Evolutionary conservation across 2,797 vertebrate genomes (phyloP), one percentile per base, ranked within the genome.

Genomic region (Gobio occitaniae): DNA sequence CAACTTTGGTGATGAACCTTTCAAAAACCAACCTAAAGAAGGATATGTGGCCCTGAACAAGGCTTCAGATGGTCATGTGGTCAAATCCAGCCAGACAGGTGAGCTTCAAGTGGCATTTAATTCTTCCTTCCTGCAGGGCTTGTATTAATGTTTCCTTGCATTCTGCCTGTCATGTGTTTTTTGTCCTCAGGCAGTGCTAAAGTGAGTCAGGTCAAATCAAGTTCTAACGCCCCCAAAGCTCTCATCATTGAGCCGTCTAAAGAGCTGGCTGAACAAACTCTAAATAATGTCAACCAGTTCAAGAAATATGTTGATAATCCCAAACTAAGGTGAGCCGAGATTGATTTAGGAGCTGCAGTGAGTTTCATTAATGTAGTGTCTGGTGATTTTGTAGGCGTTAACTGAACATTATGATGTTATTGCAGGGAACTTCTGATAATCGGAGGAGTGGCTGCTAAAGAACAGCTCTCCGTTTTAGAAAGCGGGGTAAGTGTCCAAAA

Each of bases 231-330:
- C 65, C 97, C 98, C 0, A 99, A 97, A 93, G 97, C 98, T 0
- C 93, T 99, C 84, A 99, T 99, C 70, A 95, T 99, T 0, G 98
- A 99, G 74, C 98, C 98, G 0, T 99, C 98, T 0, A 97, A 98
- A 86, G 98, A 99, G 87, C 84, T 99, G 82, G 98, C 98, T 2
- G 98, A 99, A 84, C 98, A 99, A 90, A 99, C 98, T 3, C 93
- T 99, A 83, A 99, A 97, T 93, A 96, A 97, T 0, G 95, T 99
- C 82, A 98, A 96, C 85, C 96, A 98, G 74, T 99, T 97, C 89
- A 98, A 96, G 93, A 99, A 97, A 96, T 95, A 97, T 0, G 94
- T 99, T 0, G 96, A 97, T 16, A 97, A 97, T 85, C 98, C 98
- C 61, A 98, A 98, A 90, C 93, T 99, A 89, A 97, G 97, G 98